Evolutionary conservation across 2,797 vertebrate species (phyloP).

Genomic region (Todus mexicanus): DNA sequence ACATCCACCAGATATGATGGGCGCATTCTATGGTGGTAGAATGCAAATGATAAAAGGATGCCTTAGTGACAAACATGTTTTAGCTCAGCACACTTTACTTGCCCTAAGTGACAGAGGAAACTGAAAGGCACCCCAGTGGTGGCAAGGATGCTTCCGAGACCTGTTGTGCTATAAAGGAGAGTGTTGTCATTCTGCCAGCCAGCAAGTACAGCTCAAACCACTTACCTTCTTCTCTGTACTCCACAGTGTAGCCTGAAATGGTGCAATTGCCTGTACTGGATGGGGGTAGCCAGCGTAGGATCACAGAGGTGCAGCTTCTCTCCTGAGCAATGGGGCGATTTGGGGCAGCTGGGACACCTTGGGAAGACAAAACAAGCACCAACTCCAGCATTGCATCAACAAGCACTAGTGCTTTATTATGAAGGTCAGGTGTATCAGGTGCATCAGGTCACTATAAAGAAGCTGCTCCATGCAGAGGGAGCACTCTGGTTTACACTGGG

Average conservation of each 20-base stretch:
- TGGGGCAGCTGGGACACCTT: slow-evolving; percentile 93
- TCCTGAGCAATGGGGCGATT: slow-evolving; percentile 93
- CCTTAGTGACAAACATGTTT: background rate
- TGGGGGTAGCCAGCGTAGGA: slow-evolving; percentile 93
- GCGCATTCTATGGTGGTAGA: background rate
- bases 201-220: background rate
- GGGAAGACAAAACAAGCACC: background rate
- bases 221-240: slow-evolving; percentile 93
- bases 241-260: slow-evolving; percentile 92
- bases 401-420: background rate
- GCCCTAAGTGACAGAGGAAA: background rate
- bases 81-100: background rate
- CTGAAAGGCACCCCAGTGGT: background rate
- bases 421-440: background rate
- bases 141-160: background rate
- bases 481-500: background rate
- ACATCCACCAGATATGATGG: background rate
- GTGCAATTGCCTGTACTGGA: slow-evolving; percentile 90
- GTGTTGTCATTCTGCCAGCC: background rate
- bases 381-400: background rate
- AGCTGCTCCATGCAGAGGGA: background rate
- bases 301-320: slow-evolving; percentile 88
- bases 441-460: background rate
- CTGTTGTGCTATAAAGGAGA: background rate
- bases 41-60: background rate